Conservation (phyloP, 1,140 invertebrate genomes). For the Drosophila athabasca region DNA sequence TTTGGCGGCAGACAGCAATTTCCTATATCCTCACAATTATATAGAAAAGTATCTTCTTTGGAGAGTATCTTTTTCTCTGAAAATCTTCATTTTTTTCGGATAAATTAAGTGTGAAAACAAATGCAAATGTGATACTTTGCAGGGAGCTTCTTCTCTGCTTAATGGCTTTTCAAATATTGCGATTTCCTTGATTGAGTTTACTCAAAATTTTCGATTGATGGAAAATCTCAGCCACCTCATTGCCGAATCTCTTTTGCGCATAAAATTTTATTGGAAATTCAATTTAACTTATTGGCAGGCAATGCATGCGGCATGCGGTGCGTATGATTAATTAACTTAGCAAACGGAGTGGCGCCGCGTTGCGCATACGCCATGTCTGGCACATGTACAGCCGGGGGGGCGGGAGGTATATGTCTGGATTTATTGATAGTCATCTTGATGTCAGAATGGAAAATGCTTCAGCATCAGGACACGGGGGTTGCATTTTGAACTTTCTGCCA, state of each 20-base stretch:
- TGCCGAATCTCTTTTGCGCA: constrained; percentile 34
- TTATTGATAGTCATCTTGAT: constrained; percentile 54
- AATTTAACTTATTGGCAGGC: constrained; percentile 55
- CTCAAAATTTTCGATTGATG: constrained; percentile 27
- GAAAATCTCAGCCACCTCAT: constrained; percentile 16
- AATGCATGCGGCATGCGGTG: constrained; percentile 42
- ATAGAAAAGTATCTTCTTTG: background rate
- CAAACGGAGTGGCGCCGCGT: constrained; percentile 14
- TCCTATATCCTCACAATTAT: too few species aligned
- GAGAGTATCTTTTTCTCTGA: too few species aligned
- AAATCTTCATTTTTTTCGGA: background rate
- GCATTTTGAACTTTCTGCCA: constrained; percentile 57
- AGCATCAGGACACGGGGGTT: constrained; percentile 30
- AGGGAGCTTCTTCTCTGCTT: background rate
- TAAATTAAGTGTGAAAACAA: background rate
- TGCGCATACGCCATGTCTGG: constrained; percentile 45
- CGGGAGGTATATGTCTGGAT: constrained; percentile 10
- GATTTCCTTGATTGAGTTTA: constrained; percentile 10
- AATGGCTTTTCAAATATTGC: constrained; percentile 11
- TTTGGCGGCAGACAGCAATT: constrained; percentile 7
- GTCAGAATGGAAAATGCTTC: constrained; percentile 39
- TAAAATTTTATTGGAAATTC: constrained; percentile 51
- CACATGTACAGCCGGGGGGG: background rate
- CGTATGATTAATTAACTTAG: constrained; percentile 75
- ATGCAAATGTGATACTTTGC: too few species aligned